phyloP scores from a whole-genome alignment of 2,888 invertebrate genomes.

The Poecilus cupreus region DNA sequence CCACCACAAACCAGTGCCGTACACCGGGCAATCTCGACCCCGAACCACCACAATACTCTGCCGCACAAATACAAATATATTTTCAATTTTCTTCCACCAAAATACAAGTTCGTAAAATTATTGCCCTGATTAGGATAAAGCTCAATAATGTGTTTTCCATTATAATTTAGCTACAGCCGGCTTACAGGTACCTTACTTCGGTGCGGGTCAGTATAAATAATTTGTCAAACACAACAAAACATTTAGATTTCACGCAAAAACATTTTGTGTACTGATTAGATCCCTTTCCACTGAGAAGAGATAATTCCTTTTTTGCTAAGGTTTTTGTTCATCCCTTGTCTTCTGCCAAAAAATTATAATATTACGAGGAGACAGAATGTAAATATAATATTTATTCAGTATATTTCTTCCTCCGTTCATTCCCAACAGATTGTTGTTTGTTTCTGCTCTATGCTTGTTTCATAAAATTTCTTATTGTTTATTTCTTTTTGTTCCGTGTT shows the following conservation, averaged over 20 bases:
- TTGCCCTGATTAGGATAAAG: too few relatives aligned
- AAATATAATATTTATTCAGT: conserved; percentile 19
- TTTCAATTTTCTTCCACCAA: too few relatives aligned
- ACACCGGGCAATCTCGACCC: neutral
- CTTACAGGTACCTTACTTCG: neutral
- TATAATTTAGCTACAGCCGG: neutral
- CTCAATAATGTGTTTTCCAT: too few relatives aligned
- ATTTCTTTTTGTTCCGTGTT: neutral
- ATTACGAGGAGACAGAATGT: neutral
- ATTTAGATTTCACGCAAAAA: neutral
- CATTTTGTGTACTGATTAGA: neutral
- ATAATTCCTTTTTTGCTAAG: conserved; percentile 1
- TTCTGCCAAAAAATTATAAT: neutral
- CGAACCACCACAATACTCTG: too few relatives aligned
- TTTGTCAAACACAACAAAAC: neutral
- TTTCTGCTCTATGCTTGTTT: neutral
- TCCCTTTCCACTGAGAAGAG: conserved; percentile 8
- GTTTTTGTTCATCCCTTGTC: conserved; percentile 3
- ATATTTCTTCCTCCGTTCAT: conserved; percentile 8
- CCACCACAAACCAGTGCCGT: neutral
- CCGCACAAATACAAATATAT: too few relatives aligned
- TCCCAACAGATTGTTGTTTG: conserved; percentile 8
- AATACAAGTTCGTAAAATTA: too few relatives aligned
- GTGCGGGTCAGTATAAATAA: neutral
- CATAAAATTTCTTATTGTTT: neutral